These are phyloP conservation scores for Drosophila anceps DNA, from an alignment of 2,888 invertebrate species.

Conservation along the genomic window DNA sequence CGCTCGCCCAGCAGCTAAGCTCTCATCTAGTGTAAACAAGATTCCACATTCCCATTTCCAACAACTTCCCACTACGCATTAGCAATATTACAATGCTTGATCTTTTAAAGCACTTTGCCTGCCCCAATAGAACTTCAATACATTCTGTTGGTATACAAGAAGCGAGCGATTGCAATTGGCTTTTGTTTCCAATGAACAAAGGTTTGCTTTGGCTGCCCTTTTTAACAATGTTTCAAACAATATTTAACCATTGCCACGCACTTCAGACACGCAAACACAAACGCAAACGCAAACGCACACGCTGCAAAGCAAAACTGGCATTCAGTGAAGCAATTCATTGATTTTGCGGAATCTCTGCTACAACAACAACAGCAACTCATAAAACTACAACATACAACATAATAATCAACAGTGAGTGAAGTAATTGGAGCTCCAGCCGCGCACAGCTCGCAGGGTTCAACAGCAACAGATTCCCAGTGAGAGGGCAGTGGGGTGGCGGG, in stretches of 20 bases:
- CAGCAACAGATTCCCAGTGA: neutral
- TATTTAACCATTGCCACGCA: constrained; percentile 15
- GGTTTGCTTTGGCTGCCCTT: constrained; percentile 1
- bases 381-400: constrained; percentile 55
- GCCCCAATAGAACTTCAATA: constrained; percentile 6
- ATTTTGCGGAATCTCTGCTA: constrained; percentile 52
- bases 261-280: neutral
- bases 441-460: constrained; percentile 30
- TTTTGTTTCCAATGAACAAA: constrained; percentile 1
- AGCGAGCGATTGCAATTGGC: neutral
- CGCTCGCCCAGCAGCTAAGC: neutral
- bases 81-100: constrained; percentile 7
- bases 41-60: neutral
- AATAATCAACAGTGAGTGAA: constrained; percentile 58
- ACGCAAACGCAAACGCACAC: constrained; percentile 1
- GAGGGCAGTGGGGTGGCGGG: neutral
- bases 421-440: constrained; percentile 75
- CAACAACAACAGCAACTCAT: constrained; percentile 25
- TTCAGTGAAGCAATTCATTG: constrained; percentile 46
- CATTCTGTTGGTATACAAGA: neutral
- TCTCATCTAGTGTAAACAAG: neutral
- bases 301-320: constrained; percentile 21
- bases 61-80: neutral
- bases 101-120: neutral
- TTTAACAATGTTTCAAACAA: constrained; percentile 1